These are phyloP conservation scores for Scelioninae gen. 2 DNA, from an alignment of 2,888 invertebrate species.

Conservation along the genomic window DNA sequence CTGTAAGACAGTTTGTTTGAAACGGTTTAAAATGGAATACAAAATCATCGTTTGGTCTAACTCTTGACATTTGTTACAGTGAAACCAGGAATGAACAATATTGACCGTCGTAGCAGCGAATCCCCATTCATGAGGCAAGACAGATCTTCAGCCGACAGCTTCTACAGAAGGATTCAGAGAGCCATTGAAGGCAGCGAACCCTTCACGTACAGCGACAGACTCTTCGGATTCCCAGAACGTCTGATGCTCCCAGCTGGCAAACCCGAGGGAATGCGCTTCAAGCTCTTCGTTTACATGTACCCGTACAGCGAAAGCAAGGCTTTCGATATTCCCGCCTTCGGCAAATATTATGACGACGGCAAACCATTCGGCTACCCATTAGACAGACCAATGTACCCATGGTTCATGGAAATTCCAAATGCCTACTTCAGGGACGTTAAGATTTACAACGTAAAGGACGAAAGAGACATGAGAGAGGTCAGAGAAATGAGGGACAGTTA, in stretches of 20 bases:
- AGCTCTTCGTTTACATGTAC: constrained; percentile 79
- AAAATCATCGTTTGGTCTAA: not conserved
- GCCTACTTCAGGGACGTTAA: constrained; percentile 79
- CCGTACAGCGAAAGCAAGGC: constrained; percentile 77
- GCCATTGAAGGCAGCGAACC: constrained; percentile 70
- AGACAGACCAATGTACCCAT: constrained; percentile 77
- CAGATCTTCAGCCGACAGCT: constrained; percentile 65
- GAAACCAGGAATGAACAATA: constrained; percentile 69
- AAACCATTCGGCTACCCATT: constrained; percentile 79
- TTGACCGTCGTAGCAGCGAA: constrained; percentile 69
- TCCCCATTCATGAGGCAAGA: constrained; percentile 66
- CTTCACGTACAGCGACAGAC: constrained; percentile 68
- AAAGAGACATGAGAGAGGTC: constrained; percentile 34
- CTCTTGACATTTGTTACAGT: constrained; percentile 63
- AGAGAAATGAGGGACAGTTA: constrained; percentile 34
- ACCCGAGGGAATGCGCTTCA: constrained; percentile 80
- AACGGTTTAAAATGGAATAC: no score
- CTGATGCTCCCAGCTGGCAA: constrained; percentile 81
- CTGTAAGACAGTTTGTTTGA: no score
- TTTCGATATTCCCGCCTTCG: constrained; percentile 76
- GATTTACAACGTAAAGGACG: constrained; percentile 77
- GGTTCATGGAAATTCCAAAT: constrained; percentile 78
- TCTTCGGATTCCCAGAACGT: constrained; percentile 77
- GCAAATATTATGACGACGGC: constrained; percentile 74
- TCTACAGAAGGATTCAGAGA: constrained; percentile 69